Evolutionary conservation across 2,113 vertebrate species (phyloP), one percentile per base, ranked within the genome.

Genomic region (Coryphaenoides rupestris): DNA sequence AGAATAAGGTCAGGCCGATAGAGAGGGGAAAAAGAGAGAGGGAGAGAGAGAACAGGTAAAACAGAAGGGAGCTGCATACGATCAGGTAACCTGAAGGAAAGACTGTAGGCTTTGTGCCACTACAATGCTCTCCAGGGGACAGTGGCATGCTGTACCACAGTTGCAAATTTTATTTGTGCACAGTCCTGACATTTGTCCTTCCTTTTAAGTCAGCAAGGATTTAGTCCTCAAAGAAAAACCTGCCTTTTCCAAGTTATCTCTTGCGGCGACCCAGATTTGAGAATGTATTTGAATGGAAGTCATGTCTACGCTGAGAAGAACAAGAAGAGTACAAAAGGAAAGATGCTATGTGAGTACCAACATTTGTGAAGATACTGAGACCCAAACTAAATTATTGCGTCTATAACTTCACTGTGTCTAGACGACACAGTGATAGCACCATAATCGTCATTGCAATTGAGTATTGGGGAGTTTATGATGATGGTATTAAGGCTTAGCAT

Each of bases 291-390:
- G 21, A 80, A 67, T 64, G 81, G 64, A 21, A 76, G 60, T 16
- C 63, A 68, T 54, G 19, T 68, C 59, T 79, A 70, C 46, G 58
- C 62, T 14, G 75, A 76, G 14, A 78, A 55, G 65, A 82, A 56
- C 17, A 84, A 78, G 68, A 86, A 52, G 70, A 81, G 66, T 57
- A 58, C 70, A 17, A 84, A 68, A 55, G 66, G 80, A 26, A 81
- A 83, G 62, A 56, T 66, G 67, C 73, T 54, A 33, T 65, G 87
- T 90, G 59, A 90, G 87, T 87, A 73, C 4, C 24, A 5, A 67
- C 3, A 21, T 16, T 17, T 50, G 2, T 50, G 12, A 50, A n/a
- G 47, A n/a, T n/a, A n/a, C n/a, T 50, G 13, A 40, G 17, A 50
- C 17, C 9, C 33, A 40, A 40, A 40, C 33, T 12, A 40, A 40